Evolutionary conservation across 2,888 invertebrate genomes (phyloP).

Genomic region (Hybos culiciformis): DNA sequence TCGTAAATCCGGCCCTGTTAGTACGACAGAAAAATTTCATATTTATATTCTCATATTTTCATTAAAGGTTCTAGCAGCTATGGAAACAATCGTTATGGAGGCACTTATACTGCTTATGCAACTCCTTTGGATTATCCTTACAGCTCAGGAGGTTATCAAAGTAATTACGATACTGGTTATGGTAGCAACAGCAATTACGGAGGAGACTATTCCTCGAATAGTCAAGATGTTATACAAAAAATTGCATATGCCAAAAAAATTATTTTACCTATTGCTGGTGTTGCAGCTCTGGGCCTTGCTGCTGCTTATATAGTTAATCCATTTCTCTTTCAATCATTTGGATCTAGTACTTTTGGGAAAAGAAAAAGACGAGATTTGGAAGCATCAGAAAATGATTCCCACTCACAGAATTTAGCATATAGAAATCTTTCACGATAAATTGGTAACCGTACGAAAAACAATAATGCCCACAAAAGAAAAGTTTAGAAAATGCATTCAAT

Average conservation of each 20-base stretch:
- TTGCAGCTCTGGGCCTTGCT: conserved; percentile 67
- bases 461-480: too few species aligned
- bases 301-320: conserved; percentile 67
- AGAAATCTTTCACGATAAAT: too few species aligned
- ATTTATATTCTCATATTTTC: conserved; percentile 28
- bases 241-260: conserved; percentile 40
- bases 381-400: background rate
- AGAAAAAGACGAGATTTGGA: background rate
- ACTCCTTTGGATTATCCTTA: conserved; percentile 3
- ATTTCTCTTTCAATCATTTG: conserved; percentile 60
- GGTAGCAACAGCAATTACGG: conserved; percentile 16
- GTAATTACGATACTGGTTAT: background rate
- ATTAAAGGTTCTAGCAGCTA: conserved; percentile 19
- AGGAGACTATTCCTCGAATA: conserved; percentile 24
- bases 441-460: too few species aligned
- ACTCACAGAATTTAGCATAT: background rate
- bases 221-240: conserved; percentile 24
- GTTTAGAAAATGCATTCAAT: too few species aligned
- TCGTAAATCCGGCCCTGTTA: too few species aligned
- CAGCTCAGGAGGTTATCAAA: conserved; percentile 3
- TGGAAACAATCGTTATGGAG: conserved; percentile 16
- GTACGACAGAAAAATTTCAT: background rate
- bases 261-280: conserved; percentile 60
- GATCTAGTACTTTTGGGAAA: conserved; percentile 34
- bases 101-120: conserved; percentile 8